A percentile compares a stretch with the other conserved stretches of the same genome.
These are phyloP conservation scores for Habroteleia sp. DNA, from an alignment of 2,888 invertebrate genomes.

Conservation along the genomic window DNA sequence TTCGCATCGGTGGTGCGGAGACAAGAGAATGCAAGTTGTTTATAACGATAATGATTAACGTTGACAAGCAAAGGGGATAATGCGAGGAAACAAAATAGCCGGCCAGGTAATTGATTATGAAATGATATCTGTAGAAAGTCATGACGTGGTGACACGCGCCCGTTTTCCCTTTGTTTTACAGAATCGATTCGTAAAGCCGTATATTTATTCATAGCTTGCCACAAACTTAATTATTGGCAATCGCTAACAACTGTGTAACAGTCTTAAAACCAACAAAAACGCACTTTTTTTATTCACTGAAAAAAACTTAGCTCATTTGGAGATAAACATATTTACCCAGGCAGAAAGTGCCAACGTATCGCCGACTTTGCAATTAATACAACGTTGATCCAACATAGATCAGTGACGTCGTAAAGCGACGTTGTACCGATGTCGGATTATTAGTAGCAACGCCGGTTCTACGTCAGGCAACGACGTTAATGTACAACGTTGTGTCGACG, in stretches of 20 bases:
- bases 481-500: too few species aligned
- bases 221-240: constrained; percentile 50
- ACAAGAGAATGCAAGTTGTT: constrained; percentile 4
- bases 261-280: constrained; percentile 17
- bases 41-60: constrained; percentile 5
- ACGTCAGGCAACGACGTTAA: too few species aligned
- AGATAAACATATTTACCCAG: too few species aligned
- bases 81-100: constrained; percentile 28
- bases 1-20: too few species aligned
- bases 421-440: too few species aligned
- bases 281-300: too few species aligned
- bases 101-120: constrained; percentile 32
- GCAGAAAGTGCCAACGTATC: too few species aligned
- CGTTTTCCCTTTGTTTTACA: constrained; percentile 15
- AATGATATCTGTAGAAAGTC: constrained; percentile 31
- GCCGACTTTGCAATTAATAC: too few species aligned
- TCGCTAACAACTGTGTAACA: constrained; percentile 22
- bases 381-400: too few species aligned
- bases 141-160: constrained; percentile 22
- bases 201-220: constrained; percentile 48
- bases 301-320: too few species aligned
- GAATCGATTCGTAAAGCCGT: constrained; percentile 53
- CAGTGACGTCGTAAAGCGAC: too few species aligned
- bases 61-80: constrained; percentile 5
- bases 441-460: too few species aligned